Conservation (phyloP, 2,113 vertebrate genomes). For the Progne subis region DNA sequence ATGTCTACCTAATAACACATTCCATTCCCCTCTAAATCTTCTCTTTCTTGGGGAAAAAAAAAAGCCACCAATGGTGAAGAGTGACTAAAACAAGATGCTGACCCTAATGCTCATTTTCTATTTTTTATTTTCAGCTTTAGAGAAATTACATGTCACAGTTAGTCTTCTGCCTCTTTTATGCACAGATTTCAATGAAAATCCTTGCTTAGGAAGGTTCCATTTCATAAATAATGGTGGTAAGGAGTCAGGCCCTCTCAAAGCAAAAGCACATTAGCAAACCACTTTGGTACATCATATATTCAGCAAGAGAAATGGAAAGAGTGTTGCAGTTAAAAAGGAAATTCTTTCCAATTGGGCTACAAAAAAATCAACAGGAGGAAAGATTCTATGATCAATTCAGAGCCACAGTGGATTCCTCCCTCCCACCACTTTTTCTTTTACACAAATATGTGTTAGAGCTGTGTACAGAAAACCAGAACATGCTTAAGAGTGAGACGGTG, state of each 20-base stretch:
- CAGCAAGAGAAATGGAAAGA: not conserved
- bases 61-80: not conserved
- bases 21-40: not conserved
- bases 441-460: not conserved
- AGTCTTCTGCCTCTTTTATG: not conserved
- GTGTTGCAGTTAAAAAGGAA: not conserved
- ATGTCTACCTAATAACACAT: not conserved
- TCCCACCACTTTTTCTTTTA: not conserved
- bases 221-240: not conserved
- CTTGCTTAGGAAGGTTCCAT: not conserved
- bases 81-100: not conserved
- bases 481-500: not conserved
- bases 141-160: not conserved
- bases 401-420: not conserved
- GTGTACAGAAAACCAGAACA: not conserved
- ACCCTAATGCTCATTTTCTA: not conserved
- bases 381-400: not conserved
- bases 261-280: slow-evolving; percentile 8
- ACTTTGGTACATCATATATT: not conserved
- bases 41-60: not conserved
- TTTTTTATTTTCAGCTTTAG: not conserved
- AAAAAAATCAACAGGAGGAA: not conserved
- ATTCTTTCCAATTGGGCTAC: not conserved
- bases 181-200: not conserved
- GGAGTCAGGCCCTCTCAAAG: not conserved